A percentile compares a stretch with the other conserved stretches of the same genome.
phyloP scores from a whole-genome alignment of 1,140 invertebrate species.

The Musca vetustissima region DNA sequence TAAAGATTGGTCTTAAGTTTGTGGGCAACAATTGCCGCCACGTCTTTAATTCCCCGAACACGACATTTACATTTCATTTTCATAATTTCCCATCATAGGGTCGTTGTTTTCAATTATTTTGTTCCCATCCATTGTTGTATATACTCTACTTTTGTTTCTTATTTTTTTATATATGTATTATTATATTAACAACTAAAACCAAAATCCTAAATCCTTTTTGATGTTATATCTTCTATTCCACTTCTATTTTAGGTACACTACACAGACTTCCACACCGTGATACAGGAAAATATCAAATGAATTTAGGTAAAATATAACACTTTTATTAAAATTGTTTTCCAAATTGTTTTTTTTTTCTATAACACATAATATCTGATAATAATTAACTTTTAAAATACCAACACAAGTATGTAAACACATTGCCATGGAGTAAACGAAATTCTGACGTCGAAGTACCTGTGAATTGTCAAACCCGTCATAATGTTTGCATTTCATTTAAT shows the following conservation, averaged over 20 bases:
- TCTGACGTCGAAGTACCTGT: too few species aligned
- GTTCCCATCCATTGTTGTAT: not conserved
- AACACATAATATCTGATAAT: not conserved
- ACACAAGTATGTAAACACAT: not conserved
- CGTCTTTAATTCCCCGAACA: not conserved
- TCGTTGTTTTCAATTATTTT: too few species aligned
- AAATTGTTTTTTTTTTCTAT: not conserved
- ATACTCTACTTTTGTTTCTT: conserved; percentile 24
- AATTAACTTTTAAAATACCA: not conserved
- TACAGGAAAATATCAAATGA: conserved; percentile 55
- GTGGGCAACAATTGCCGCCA: not conserved
- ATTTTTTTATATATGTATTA: not conserved
- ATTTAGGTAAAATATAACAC: conserved; percentile 51
- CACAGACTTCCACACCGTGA: conserved; percentile 54
- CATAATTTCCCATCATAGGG: not conserved
- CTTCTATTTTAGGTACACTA: conserved; percentile 49
- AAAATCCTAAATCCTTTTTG: conserved; percentile 1
- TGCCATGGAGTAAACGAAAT: not conserved
- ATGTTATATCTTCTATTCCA: not conserved
- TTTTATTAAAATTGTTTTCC: not conserved
- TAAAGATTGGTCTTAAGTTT: too few species aligned
- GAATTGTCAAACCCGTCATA: too few species aligned
- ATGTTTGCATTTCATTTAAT: too few species aligned
- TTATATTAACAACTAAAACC: not conserved
- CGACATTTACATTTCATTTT: not conserved